phyloP scores from a whole-genome alignment of 2,888 invertebrate genomes.

The Cataglyphis cursor region DNA sequence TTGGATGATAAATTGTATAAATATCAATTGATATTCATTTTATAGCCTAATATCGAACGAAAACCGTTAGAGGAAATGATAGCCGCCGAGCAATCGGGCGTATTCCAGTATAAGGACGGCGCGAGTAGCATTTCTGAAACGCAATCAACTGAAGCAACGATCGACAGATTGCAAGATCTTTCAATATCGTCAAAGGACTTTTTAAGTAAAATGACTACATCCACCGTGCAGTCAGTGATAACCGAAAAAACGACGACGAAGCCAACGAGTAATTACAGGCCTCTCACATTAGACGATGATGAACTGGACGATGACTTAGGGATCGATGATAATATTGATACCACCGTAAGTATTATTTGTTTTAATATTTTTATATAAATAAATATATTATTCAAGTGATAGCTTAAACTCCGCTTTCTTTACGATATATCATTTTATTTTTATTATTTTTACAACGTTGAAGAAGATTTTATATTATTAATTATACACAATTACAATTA shows the following conservation, averaged over 20 bases:
- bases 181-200: constrained; percentile 70
- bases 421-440: background rate
- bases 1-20: background rate
- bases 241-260: constrained; percentile 72
- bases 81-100: constrained; percentile 88
- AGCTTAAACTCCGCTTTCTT: no score
- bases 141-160: constrained; percentile 70
- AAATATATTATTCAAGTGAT: no score
- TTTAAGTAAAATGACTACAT: constrained; percentile 32
- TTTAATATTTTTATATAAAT: background rate
- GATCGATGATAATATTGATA: constrained; percentile 93
- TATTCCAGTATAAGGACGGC: constrained; percentile 84
- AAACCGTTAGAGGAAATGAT: constrained; percentile 92
- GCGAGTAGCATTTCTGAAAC: background rate
- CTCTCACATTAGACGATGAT: constrained; percentile 88
- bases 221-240: constrained; percentile 16
- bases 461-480: background rate
- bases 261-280: constrained; percentile 79
- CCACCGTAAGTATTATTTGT: constrained; percentile 88
- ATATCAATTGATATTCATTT: constrained; percentile 21
- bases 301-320: constrained; percentile 95
- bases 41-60: constrained; percentile 90
- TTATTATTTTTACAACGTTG: background rate
- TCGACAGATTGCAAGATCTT: constrained; percentile 77
- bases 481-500: background rate